These are phyloP conservation scores for Perca fluviatilis DNA, from an alignment of 2,113 vertebrate genomes.

Conservation along the genomic window DNA sequence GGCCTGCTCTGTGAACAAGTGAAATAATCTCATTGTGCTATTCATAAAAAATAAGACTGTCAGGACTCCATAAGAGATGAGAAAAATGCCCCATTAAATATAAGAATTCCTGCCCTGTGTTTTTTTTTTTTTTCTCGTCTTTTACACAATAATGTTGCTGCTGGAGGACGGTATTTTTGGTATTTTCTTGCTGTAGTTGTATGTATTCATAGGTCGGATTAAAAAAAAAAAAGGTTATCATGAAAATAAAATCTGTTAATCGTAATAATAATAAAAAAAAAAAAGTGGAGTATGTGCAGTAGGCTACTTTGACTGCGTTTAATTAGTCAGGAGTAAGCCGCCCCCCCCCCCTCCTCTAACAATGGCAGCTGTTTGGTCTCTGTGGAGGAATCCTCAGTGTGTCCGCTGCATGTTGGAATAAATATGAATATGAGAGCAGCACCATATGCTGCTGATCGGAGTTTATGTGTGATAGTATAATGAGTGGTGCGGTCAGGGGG, in stretches of 20 bases:
- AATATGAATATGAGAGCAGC: neutral
- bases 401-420: neutral
- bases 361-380: neutral
- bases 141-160: neutral
- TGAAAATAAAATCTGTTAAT: too few relatives aligned
- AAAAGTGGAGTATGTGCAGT: neutral
- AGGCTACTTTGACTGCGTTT: neutral
- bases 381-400: slow-evolving; percentile 25
- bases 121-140: too few relatives aligned
- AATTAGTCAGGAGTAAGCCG: neutral
- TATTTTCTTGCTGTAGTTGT: neutral
- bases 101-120: neutral
- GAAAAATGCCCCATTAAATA: neutral
- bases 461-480: slow-evolving; percentile 14
- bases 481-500: slow-evolving; percentile 57
- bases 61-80: too few relatives aligned
- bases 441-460: slow-evolving; percentile 28
- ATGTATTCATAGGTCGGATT: neutral
- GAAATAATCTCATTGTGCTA: neutral
- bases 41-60: neutral
- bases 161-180: too few relatives aligned
- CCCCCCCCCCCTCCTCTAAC: too few relatives aligned
- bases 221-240: too few relatives aligned
- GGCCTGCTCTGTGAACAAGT: neutral
- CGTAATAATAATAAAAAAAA: too few relatives aligned